Percentiles rank a stretch among this genome's conserved stretches.
These are phyloP conservation scores for Drosophila burlai DNA, from an alignment of 1,140 invertebrate genomes.

Conservation along the genomic window DNA sequence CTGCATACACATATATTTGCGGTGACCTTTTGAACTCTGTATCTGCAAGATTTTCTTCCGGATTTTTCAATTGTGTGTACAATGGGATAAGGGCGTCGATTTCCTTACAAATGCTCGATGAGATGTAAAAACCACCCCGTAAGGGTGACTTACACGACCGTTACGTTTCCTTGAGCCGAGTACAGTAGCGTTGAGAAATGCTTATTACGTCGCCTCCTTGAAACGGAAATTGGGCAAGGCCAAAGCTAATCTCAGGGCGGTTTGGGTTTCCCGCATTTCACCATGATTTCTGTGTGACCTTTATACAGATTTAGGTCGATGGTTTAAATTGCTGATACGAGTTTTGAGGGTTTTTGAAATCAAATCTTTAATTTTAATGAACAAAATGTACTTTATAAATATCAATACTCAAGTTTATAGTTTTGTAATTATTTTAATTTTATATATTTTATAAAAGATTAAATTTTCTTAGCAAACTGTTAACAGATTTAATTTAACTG, in stretches of 20 bases:
- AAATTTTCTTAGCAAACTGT: too few relatives aligned
- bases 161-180: conserved; percentile 9
- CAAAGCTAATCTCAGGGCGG: conserved; percentile 1
- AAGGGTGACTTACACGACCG: conserved; percentile 39
- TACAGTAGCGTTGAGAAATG: conserved; percentile 33
- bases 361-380: background rate
- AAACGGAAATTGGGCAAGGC: conserved; percentile 22
- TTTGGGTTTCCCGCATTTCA: background rate
- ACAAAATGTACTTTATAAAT: too few relatives aligned
- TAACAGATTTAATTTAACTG: too few relatives aligned
- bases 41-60: conserved; percentile 22
- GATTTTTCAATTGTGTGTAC: conserved; percentile 45
- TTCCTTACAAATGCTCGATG: background rate
- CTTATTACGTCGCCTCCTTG: conserved; percentile 6
- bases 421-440: background rate
- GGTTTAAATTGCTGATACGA: background rate
- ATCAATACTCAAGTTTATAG: too few relatives aligned
- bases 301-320: conserved; percentile 7
- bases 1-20: conserved; percentile 2
- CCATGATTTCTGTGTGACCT: conserved; percentile 4
- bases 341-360: background rate
- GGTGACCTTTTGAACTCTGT: conserved; percentile 55
- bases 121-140: conserved; percentile 44
- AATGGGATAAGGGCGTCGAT: conserved; percentile 30
- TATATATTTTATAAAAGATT: background rate